Conservation (phyloP, 2,888 invertebrate species). For the Lagria hirta region DNA sequence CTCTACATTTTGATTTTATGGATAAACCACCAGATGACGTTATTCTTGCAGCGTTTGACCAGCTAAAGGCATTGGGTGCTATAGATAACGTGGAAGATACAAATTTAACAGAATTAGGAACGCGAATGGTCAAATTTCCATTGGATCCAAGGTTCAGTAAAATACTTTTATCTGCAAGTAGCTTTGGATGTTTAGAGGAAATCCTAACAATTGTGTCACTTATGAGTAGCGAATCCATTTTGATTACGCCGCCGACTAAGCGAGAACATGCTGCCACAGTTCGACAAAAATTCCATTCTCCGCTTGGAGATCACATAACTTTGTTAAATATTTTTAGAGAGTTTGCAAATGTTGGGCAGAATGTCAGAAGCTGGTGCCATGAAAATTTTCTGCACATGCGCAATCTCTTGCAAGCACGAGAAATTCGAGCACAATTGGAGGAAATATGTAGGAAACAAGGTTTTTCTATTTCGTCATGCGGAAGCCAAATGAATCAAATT, state of each 20-base stretch:
- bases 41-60: constrained; percentile 64
- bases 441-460: constrained; percentile 64
- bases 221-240: constrained; percentile 85
- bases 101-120: constrained; percentile 75
- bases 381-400: constrained; percentile 84
- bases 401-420: constrained; percentile 78
- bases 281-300: constrained; percentile 77
- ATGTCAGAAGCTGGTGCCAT: constrained; percentile 80
- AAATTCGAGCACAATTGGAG: constrained; percentile 78
- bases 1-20: constrained; percentile 84
- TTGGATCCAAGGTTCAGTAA: constrained; percentile 88
- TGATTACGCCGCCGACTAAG: constrained; percentile 72
- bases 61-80: constrained; percentile 70
- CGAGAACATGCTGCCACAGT: constrained; percentile 74
- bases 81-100: constrained; percentile 62
- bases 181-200: constrained; percentile 77
- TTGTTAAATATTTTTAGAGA: constrained; percentile 85
- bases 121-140: constrained; percentile 87
- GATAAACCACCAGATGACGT: constrained; percentile 81
- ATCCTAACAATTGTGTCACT: constrained; percentile 83
- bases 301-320: constrained; percentile 90
- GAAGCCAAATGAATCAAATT: constrained; percentile 63
- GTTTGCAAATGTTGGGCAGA: constrained; percentile 66
- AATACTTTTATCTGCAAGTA: constrained; percentile 64
- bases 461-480: constrained; percentile 66